These are phyloP conservation scores for Globia sparganii DNA, from an alignment of 2,888 invertebrate genomes.

Conservation along the genomic window DNA sequence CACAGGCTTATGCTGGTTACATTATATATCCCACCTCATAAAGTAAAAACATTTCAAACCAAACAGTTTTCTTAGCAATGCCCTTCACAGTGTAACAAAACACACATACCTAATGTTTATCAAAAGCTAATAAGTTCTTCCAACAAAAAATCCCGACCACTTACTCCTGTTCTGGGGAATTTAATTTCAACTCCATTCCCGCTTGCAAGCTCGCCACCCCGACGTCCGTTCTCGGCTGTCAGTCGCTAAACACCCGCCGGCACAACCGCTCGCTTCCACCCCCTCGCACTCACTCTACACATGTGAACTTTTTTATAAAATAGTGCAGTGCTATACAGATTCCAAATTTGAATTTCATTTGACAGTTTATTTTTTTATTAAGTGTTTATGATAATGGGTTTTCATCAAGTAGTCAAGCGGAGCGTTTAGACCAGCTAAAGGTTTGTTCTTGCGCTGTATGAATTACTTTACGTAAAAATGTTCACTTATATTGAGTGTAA, in stretches of 20 bases:
- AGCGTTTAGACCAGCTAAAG: slow-evolving; percentile 72
- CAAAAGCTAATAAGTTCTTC: slow-evolving; percentile 32
- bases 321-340: slow-evolving; percentile 76
- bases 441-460: slow-evolving; percentile 62
- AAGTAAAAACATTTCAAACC: not conserved
- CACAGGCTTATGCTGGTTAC: not conserved
- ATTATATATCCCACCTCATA: not conserved
- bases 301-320: slow-evolving; percentile 84
- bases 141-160: slow-evolving; percentile 37
- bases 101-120: not conserved
- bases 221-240: slow-evolving; percentile 60
- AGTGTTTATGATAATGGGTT: slow-evolving; percentile 77
- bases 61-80: not conserved
- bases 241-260: slow-evolving; percentile 79
- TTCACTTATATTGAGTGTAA: not conserved
- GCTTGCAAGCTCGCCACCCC: slow-evolving; percentile 49
- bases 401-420: slow-evolving; percentile 69
- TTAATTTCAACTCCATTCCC: slow-evolving; percentile 30
- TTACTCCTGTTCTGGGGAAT: slow-evolving; percentile 51
- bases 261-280: slow-evolving; percentile 70
- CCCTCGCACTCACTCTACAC: slow-evolving; percentile 70
- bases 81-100: not conserved
- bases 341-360: slow-evolving; percentile 59
- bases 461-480: slow-evolving; percentile 29
- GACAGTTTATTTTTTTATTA: slow-evolving; percentile 64